These are phyloP conservation scores for Acanthurus leucopareius DNA, from an alignment of 2,797 vertebrate genomes.

Conservation along the genomic window DNA sequence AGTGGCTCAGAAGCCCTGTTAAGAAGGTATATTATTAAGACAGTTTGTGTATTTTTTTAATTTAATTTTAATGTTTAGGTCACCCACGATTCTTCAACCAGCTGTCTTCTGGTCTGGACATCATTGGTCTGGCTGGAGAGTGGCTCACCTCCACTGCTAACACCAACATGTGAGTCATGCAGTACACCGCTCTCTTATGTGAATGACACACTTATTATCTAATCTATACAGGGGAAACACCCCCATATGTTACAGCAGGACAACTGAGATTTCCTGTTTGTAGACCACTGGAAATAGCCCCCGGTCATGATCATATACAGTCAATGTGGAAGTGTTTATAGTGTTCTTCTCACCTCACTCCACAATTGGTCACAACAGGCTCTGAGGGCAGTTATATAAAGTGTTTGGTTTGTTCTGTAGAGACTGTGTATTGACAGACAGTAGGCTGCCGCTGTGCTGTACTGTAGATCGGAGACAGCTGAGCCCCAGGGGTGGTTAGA, in stretches of 20 bases:
- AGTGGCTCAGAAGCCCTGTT: background rate
- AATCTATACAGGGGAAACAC: slow-evolving; percentile 38
- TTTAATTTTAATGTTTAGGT: slow-evolving; percentile 82
- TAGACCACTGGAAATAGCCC: slow-evolving; percentile 58
- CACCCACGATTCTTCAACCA: slow-evolving; percentile 99
- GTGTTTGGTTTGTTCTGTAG: slow-evolving; percentile 66
- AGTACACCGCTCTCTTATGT: background rate
- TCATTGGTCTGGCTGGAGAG: slow-evolving; percentile 97
- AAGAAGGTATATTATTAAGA: slow-evolving; percentile 6
- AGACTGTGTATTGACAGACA: slow-evolving; percentile 66
- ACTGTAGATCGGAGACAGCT: slow-evolving; percentile 59
- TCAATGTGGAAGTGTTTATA: slow-evolving; percentile 21
- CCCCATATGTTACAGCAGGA: slow-evolving; percentile 32
- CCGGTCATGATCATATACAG: slow-evolving; percentile 38
- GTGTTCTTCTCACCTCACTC: slow-evolving; percentile 34
- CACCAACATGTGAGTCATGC: slow-evolving; percentile 93
- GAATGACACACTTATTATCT: background rate
- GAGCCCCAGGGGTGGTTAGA: slow-evolving; percentile 77
- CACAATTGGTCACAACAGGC: slow-evolving; percentile 22
- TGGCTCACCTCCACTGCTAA: slow-evolving; percentile 99
- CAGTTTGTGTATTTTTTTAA: background rate
- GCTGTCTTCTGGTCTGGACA: slow-evolving; percentile 95
- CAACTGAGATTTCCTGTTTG: slow-evolving; percentile 50
- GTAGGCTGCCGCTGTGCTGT: slow-evolving; percentile 54
- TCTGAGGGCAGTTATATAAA: slow-evolving; percentile 78